phyloP scores from a whole-genome alignment of 2,888 invertebrate genomes.

The Pycnomerus fuliginosus region DNA sequence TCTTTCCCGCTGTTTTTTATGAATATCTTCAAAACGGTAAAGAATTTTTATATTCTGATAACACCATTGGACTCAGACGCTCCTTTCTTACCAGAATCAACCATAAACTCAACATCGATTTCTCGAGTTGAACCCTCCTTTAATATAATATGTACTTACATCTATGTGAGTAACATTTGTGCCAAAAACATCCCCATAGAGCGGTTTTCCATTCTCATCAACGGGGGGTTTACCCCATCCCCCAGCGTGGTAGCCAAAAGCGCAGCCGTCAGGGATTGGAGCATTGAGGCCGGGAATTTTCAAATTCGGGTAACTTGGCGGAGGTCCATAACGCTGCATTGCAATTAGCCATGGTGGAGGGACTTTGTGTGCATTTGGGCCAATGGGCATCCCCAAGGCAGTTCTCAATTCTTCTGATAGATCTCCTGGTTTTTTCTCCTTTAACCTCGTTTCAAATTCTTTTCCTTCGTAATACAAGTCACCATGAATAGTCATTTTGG shows the following conservation, averaged over 20 bases:
- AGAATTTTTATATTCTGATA: too few relatives aligned
- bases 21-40: too few relatives aligned
- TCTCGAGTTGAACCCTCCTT: conserved; percentile 1
- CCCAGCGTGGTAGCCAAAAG: conserved; percentile 98
- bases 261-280: conserved; percentile 95
- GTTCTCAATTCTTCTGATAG: conserved; percentile 93
- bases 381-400: conserved; percentile 98
- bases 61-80: too few relatives aligned
- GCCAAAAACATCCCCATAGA: conserved; percentile 99
- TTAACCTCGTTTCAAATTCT: conserved; percentile 95
- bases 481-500: conserved; percentile 97
- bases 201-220: conserved; percentile 94
- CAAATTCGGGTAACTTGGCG: conserved; percentile 97
- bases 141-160: conserved; percentile 53
- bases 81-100: too few relatives aligned
- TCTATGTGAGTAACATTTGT: conserved; percentile 72
- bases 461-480: conserved; percentile 99
- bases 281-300: conserved; percentile 98
- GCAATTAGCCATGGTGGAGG: conserved; percentile 97
- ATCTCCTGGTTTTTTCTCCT: conserved; percentile 98
- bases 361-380: conserved; percentile 81
- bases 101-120: too few relatives aligned
- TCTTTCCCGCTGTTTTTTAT: too few relatives aligned
- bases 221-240: conserved; percentile 99
- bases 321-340: conserved; percentile 98